Percentiles rank a stretch among this genome's conserved stretches.
phyloP scores from a whole-genome alignment of 2,888 invertebrate genomes.

The Cryptus viduatorius region DNA sequence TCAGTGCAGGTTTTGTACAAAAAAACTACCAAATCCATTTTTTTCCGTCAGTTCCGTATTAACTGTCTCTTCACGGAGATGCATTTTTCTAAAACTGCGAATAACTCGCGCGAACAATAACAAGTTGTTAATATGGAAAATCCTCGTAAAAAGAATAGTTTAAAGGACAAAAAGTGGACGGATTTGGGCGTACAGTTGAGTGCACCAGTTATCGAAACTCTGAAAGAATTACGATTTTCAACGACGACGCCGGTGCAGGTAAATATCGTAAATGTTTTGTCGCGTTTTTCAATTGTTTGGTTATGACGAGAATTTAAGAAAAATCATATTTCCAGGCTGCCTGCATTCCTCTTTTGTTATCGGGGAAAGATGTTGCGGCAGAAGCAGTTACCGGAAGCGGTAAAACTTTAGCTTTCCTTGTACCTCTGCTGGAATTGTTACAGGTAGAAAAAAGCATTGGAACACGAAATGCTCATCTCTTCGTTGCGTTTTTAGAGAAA shows the following conservation, averaged over 20 bases:
- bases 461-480: slow-evolving; percentile 69
- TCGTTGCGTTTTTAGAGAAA: no score
- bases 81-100: slow-evolving; percentile 6
- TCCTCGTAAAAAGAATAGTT: slow-evolving; percentile 31
- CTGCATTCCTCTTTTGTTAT: slow-evolving; percentile 94
- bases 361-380: slow-evolving; percentile 98
- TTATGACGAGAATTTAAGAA: slow-evolving; percentile 6
- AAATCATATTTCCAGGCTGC: slow-evolving; percentile 88
- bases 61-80: not conserved
- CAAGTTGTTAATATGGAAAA: slow-evolving; percentile 34
- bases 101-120: not conserved
- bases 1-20: not conserved
- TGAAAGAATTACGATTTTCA: slow-evolving; percentile 86
- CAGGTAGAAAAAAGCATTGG: slow-evolving; percentile 79
- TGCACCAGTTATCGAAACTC: slow-evolving; percentile 84
- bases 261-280: slow-evolving; percentile 43
- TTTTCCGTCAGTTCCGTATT: not conserved
- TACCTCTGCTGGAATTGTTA: slow-evolving; percentile 96
- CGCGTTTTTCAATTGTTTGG: not conserved
- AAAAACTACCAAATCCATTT: not conserved
- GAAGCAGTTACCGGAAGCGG: slow-evolving; percentile 99
- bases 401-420: slow-evolving; percentile 97
- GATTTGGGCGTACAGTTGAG: slow-evolving; percentile 85
- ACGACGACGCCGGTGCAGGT: slow-evolving; percentile 88
- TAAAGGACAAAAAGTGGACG: slow-evolving; percentile 85